These are phyloP conservation scores for Neelides folsomi DNA, from an alignment of 2,888 invertebrate genomes.

Conservation along the genomic window DNA sequence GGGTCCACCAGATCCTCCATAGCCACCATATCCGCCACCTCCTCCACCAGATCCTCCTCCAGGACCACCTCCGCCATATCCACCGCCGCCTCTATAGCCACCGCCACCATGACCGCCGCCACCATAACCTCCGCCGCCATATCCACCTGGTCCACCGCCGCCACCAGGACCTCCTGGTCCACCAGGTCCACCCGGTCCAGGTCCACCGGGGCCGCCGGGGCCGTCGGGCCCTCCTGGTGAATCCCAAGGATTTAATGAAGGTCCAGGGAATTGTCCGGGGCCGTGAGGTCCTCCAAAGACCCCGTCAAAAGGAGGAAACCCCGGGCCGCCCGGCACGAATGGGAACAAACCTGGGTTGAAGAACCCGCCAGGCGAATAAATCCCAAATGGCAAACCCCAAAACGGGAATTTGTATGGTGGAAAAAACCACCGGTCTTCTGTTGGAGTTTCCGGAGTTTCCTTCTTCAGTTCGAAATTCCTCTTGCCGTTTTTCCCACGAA, in stretches of 20 bases:
- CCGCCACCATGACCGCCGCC: not conserved
- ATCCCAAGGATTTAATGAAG: too few relatives aligned
- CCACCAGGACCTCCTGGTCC: too few relatives aligned
- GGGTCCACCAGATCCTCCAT: too few relatives aligned
- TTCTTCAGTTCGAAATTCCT: not conserved
- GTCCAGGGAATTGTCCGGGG: conserved; percentile 23
- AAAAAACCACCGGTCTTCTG: conserved; percentile 22
- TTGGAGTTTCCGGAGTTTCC: conserved; percentile 11
- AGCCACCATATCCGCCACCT: too few relatives aligned
- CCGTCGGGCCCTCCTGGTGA: too few relatives aligned
- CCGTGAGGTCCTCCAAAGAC: conserved; percentile 28
- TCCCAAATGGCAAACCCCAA: conserved; percentile 24
- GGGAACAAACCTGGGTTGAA: conserved; percentile 31
- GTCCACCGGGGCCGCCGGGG: too few relatives aligned
- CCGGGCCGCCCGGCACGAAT: conserved; percentile 29
- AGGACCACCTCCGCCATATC: not conserved
- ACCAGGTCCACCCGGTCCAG: too few relatives aligned
- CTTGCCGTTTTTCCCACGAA: too few relatives aligned
- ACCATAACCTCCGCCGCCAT: too few relatives aligned
- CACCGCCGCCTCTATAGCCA: too few relatives aligned
- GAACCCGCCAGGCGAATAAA: conserved; percentile 27
- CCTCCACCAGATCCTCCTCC: too few relatives aligned
- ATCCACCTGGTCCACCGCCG: too few relatives aligned
- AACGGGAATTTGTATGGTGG: conserved; percentile 28
- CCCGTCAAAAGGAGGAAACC: conserved; percentile 28